Evolutionary conservation across 2,113 vertebrate species (phyloP), one percentile per base, ranked within the genome.

Genomic region (Echinops telfairi): DNA sequence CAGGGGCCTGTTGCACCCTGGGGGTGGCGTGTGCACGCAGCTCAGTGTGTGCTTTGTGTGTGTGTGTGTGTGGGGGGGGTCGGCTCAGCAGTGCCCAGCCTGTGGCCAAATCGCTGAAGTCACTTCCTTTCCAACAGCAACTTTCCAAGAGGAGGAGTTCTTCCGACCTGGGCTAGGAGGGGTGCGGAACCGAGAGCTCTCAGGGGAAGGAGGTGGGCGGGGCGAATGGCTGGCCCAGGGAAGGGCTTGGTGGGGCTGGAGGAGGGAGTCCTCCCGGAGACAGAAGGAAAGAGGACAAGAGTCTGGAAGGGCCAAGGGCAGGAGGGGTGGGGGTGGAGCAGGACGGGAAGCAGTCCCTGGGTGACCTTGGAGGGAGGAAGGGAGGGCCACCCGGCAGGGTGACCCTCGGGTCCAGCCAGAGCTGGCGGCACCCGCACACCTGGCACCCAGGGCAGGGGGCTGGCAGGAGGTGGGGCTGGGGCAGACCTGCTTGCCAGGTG

Each of bases 91-190:
- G 96, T 97, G 96, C 97, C 97, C 91, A 83, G 94, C 93, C 29
- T 90, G 96, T 96, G 96, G 96, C 97, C 97, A 97, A 96, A 96
- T 92, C 15, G 90, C 96, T 97, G 97, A 98, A 97, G 95, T 97
- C 97, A 97, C 96, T 97, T 98, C 97, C 97, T 97, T 93, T 97
- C 88, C 91, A 88, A 86, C 94, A 95, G 90, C 95, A 86, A 95
- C 92, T 97, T 96, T 96, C 97, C 94, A 95, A 80, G 93, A 89
- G 92, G 94, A 96, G 96, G 88, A 95, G 96, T 96, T 96, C 95
- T 95, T 89, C 93, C 93, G 93, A 97, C 96, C 97, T 97, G 92
- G 93, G 93, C 75, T 31, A 84, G 57, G 92, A 57, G 76, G 47
- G 85, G 79, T 29, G 84, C 66, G 60, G 83, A 92, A 88, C 66